Evolutionary conservation across 1,140 invertebrate species (phyloP), one percentile per base, ranked within the genome.

Genomic region (Drosophila watanabei): DNA sequence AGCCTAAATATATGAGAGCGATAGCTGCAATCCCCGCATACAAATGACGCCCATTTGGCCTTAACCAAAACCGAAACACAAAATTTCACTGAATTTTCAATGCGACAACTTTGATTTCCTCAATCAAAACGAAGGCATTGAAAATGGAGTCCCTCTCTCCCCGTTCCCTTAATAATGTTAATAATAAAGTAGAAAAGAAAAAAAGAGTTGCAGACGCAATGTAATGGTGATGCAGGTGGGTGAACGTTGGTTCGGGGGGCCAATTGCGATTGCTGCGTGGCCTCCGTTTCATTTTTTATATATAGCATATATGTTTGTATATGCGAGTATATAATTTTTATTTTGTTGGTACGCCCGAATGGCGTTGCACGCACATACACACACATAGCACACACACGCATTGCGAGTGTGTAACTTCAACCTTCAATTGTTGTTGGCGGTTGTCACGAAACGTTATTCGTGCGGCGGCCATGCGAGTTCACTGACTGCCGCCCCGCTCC

Each of bases 391-490:
- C 73, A 73, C 77, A 81, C 73, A 76, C 57, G 41, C 56, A 81
- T 52, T 48, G 54, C 72, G 85, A 75, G 66, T 90, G 85, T 88
- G 85, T 88, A 88, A 88, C 86, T 86, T 86, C 86, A 90, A 90
- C 86, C 86, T 90, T 90, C 86, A 90, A 91, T 90, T 90, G 87
- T 81, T 68, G 85, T 80, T 87, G 78, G 77, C 71, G 68, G 57
- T 78, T 82, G 80, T 90, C 86, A 90, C 86, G 86, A 90, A 90
- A 90, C 87, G 86, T 82, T 91, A 91, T 90, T 90, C 86, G 86
- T 90, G 86, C 86, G 76, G 76, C 78, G 86, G 86, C 86, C 86
- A 90, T 90, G 82, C 82, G 86, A 90, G 86, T 90, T 90, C 86
- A 90, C 79, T 86, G 84, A 87, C 84, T 90, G 86, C 87, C 82